Evolutionary conservation across 92 coral and sea anemone species (phyloP).

Genomic region (Hydrozoanthus gracilis): DNA sequence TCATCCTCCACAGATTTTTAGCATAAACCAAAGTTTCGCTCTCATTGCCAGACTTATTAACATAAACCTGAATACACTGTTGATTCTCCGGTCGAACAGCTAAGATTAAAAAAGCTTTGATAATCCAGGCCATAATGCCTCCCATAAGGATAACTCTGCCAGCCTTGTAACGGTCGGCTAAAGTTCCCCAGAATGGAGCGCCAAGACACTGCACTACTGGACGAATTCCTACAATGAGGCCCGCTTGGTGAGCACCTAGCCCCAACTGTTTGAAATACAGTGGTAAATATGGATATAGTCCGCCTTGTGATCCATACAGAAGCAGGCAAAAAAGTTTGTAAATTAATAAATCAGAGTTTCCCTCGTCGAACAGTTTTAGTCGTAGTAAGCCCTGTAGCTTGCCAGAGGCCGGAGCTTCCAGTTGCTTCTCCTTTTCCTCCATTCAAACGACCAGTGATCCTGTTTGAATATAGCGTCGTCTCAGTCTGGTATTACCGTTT

Average conservation of each 20-base stretch:
- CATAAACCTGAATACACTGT: constrained; percentile 76
- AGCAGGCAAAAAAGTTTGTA: constrained; percentile 90
- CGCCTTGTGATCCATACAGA: constrained; percentile 87
- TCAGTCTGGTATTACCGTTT: not conserved
- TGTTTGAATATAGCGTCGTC: not conserved
- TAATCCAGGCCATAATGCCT: constrained; percentile 84
- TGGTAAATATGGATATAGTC: constrained; percentile 79
- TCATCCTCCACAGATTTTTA: constrained; percentile 61
- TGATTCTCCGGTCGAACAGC: constrained; percentile 82
- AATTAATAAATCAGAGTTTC: constrained; percentile 55
- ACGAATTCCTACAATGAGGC: constrained; percentile 81
- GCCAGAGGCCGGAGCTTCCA: not conserved
- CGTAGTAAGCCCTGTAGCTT: not conserved
- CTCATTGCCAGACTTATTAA: constrained; percentile 63
- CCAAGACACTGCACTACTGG: constrained; percentile 90
- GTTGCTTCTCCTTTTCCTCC: not conserved
- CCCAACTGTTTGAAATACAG: constrained; percentile 90
- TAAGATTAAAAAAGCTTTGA: constrained; percentile 75
- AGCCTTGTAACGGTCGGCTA: constrained; percentile 83
- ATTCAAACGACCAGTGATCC: not conserved
- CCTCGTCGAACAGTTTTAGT: not conserved
- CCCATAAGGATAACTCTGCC: constrained; percentile 74
- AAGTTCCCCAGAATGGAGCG: constrained; percentile 84
- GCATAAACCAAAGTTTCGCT: constrained; percentile 56
- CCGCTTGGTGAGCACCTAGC: constrained; percentile 73